Base-by-base conservation (phyloP, 2,797 vertebrate species). In the Myiotriccus ornatus region DNA sequence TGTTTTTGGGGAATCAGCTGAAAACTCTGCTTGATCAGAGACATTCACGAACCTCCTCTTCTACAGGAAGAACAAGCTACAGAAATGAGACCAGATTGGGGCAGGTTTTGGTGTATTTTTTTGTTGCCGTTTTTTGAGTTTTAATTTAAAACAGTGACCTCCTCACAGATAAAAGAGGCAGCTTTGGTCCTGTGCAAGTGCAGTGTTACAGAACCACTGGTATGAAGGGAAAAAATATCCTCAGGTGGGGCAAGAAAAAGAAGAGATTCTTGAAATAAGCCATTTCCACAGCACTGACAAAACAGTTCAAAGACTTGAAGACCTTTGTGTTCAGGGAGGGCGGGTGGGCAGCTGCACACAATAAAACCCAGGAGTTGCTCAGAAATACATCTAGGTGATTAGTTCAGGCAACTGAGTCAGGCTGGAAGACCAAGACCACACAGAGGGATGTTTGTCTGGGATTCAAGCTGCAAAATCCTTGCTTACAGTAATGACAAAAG, bases 361-460 rank as follows among this genome's bases (percentile, higher is more conserved):
- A 65, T 70, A 87, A 87, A 89, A 67, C 50, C 30, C 59, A 56
- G 10, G 91, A 80, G 35, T 64, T 78, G 87, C 77, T 84, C 67
- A 90, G 81, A 76, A 89, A 73, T 70, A 79, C 3, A 88, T 43
- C 19, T 49, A 63, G 30, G 64, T 83, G 71, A 96, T 90, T 87
- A 86, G 59, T 63, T 89, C 76, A 87, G 65, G 78, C 85, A 94
- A n/a, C 69, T 85, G 69, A 70, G 41, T 18, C 46, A 64, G 75
- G 53, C 71, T 92, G 49, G 87, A 92, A 76, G 78, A 84, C 34
- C 56, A 85, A 56, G 95, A 92, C 94, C 89, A 93, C 89, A 96
- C 84, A 92, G 87, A 84, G 47, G 47, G 74, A 56, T 79, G 44
- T 88, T 76, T 87, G 80, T 67, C 43, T 79, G 77, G 28, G 70